These are phyloP conservation scores for Alouatta palliata DNA, from an alignment of 2,113 vertebrate species.

Conservation along the genomic window DNA sequence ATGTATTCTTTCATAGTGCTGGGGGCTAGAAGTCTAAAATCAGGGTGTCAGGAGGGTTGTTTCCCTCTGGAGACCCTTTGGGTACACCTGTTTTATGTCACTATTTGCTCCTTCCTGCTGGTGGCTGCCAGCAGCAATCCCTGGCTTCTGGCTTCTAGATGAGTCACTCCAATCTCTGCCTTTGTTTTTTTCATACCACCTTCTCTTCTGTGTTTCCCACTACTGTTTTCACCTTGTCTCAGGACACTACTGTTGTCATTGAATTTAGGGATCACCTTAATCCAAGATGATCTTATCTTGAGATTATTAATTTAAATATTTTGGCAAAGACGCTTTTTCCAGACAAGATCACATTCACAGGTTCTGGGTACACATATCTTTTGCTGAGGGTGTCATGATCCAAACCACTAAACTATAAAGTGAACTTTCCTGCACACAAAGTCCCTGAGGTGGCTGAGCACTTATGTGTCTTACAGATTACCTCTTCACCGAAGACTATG, in stretches of 20 bases:
- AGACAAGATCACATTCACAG: neutral
- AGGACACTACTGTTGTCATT: neutral
- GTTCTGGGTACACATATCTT: neutral
- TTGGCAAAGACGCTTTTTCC: neutral
- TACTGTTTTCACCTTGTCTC: neutral
- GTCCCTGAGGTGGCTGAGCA: neutral
- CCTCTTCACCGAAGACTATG: neutral
- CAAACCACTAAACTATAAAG: neutral
- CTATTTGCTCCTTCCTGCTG: neutral
- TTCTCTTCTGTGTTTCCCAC: neutral
- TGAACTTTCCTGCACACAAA: neutral
- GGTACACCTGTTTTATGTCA: neutral
- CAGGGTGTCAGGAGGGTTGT: neutral
- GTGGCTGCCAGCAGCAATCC: neutral
- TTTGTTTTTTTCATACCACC: neutral
- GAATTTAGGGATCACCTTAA: neutral
- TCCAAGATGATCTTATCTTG: neutral
- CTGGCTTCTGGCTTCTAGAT: neutral
- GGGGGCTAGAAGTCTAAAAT: neutral
- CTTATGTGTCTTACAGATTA: neutral
- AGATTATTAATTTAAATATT: neutral
- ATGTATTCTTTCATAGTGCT: neutral
- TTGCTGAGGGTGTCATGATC: neutral
- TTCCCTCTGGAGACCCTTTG: neutral
- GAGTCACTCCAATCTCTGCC: neutral